Percentiles rank a stretch among this genome's conserved stretches.
phyloP scores from a whole-genome alignment of 2,888 invertebrate genomes.

The Drosophila setosimentum region DNA sequence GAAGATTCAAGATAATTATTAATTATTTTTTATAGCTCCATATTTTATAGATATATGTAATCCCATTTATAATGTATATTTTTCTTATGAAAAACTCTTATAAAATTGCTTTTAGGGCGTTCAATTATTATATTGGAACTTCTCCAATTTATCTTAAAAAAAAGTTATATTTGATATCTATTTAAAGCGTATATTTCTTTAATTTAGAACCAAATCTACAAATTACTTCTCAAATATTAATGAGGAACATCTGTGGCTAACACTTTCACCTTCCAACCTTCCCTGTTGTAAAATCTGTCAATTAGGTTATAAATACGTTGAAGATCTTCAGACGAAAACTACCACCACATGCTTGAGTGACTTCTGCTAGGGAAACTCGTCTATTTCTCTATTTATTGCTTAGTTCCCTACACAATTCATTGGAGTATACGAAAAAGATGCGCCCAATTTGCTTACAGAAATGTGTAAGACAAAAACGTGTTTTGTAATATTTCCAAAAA shows the following conservation, averaged over 20 bases:
- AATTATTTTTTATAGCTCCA: not conserved
- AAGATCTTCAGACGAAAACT: slow-evolving; percentile 33
- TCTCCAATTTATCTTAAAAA: not conserved
- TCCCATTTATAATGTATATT: not conserved
- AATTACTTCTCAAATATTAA: not conserved
- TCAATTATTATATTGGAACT: not conserved
- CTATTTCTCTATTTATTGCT: slow-evolving; percentile 32
- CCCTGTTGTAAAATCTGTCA: slow-evolving; percentile 20
- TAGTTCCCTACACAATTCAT: slow-evolving; percentile 24
- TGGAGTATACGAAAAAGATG: slow-evolving; percentile 28
- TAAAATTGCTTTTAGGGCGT: not conserved
- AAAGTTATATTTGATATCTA: not conserved
- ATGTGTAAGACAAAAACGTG: slow-evolving; percentile 39
- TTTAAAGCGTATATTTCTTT: not conserved
- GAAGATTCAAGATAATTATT: slow-evolving; percentile 1
- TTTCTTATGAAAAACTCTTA: not conserved
- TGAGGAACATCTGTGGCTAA: not conserved
- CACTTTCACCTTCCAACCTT: not conserved
- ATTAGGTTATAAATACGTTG: slow-evolving; percentile 37
- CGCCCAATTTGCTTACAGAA: slow-evolving; percentile 28
- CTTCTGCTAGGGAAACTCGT: slow-evolving; percentile 31
- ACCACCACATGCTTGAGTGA: slow-evolving; percentile 50
- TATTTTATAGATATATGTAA: not conserved
- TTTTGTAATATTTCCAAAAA: slow-evolving; percentile 22
- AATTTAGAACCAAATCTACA: not conserved